Evolutionary conservation across 2,113 vertebrate species (phyloP).

Genomic region (Cyprinodon brontotheroides): DNA sequence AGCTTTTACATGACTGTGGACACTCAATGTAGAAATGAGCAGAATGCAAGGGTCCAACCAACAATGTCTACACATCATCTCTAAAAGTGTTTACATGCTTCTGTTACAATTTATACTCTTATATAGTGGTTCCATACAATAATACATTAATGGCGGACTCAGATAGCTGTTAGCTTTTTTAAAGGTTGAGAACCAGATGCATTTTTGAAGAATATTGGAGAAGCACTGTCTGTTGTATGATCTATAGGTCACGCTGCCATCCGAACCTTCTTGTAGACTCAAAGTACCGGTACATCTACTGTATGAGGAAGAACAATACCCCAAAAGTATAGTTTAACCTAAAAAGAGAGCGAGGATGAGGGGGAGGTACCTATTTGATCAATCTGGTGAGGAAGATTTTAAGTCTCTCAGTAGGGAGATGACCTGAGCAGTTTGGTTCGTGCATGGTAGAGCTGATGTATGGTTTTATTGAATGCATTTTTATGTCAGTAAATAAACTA

Average conservation of each 20-base stretch:
- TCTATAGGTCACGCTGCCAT: neutral
- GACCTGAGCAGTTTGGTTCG: neutral
- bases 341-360: neutral
- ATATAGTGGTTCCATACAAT: neutral
- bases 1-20: conserved; percentile 37
- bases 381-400: neutral
- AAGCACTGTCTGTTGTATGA: neutral
- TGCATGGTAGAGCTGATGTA: neutral
- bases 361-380: no score
- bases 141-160: neutral
- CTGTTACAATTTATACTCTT: neutral
- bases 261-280: neutral
- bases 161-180: neutral
- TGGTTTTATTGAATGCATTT: neutral
- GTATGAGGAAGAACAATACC: neutral
- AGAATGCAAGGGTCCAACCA: neutral
- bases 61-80: conserved; percentile 5
- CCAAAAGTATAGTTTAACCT: neutral
- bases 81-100: neutral
- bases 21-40: conserved; percentile 28
- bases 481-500: neutral
- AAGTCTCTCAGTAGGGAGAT: neutral
- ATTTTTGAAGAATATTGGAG: neutral
- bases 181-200: neutral
- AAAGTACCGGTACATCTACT: neutral